Base-by-base conservation (phyloP, 2,888 invertebrate genomes). In the Eupithecia dodoneata region DNA sequence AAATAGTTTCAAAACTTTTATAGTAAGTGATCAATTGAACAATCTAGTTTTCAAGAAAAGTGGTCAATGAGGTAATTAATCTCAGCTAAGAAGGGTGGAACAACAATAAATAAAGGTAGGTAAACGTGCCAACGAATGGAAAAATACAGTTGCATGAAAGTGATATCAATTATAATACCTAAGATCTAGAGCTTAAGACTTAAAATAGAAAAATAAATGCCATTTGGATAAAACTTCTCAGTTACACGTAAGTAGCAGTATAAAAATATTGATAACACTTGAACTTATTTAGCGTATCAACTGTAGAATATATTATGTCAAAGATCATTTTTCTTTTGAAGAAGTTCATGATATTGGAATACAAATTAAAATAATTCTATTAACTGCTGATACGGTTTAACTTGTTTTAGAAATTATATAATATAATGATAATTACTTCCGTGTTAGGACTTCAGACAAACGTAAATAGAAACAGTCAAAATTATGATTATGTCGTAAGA, bases 121-220 rank as follows among this genome's bases (percentile, higher is more conserved):
- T 75, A 75, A 65, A 72, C 13, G 77, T 79, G 80, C 77, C 74
- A 59, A 66, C 74, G 44, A 79, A 76, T 75, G 72, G 73, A 71
- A 76, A 77, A 80, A 77, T 76, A 78, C 71, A 81, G 75, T 76
- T 76, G 73, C 69, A 80, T 75, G 74, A 76, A 79, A 72, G 55
- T 77, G 72, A 78, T 73, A 73, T 79, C 73, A 77, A 82, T 77
- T 81, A 79, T 80, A 79, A 80, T 81, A 82, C 85, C 84, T 87
- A 87, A 81, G 74, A 78, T 63, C 78, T 81, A 81, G 78, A 74
- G 67, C 81, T 86, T 88, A 87, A 87, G 86, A 88, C 85, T 87
- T 90, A 89, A 79, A 75, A 82, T 83, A 84, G 86, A 88, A 89
- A 86, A 88, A 91, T 92, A 92, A 93, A 93, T 92, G 92, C 91